phyloP scores from a whole-genome alignment of 2,797 vertebrate genomes.

The Cebuella pygmaea region DNA sequence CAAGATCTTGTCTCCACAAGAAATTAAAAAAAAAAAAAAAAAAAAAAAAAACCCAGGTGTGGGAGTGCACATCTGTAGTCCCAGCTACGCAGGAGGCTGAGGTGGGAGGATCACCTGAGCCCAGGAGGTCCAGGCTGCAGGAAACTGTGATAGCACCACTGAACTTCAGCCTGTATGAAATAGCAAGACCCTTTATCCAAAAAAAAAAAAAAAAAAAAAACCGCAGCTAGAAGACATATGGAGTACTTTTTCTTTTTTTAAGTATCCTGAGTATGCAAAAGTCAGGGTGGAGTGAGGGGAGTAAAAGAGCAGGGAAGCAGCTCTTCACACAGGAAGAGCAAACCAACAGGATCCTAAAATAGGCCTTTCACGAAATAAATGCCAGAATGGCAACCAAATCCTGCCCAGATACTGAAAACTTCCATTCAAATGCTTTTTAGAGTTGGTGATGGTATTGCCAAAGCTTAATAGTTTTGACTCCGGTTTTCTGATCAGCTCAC shows the following conservation, averaged over 20 bases:
- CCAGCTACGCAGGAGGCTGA: neutral
- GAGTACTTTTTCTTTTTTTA: neutral
- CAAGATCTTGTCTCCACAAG: neutral
- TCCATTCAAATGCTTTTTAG: neutral
- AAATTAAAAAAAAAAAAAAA: too few relatives aligned
- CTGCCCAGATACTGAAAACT: neutral
- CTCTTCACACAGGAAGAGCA: neutral
- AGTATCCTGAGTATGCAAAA: neutral
- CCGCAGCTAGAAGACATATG: neutral
- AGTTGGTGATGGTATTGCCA: neutral
- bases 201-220: neutral
- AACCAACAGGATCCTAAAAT: neutral
- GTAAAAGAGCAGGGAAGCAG: neutral
- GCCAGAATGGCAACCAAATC: neutral
- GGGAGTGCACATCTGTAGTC: neutral
- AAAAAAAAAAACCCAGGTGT: neutral
- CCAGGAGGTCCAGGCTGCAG: neutral
- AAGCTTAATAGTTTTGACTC: neutral
- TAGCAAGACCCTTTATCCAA: too few relatives aligned
- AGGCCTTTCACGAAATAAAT: neutral
- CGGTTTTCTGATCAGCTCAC: neutral
- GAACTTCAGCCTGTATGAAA: too few relatives aligned
- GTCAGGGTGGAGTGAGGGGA: neutral
- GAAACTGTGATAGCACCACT: too few relatives aligned
- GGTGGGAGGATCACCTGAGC: neutral